These are phyloP conservation scores for Oegoconia quadripuncta DNA, from an alignment of 2,888 invertebrate genomes.

Conservation along the genomic window DNA sequence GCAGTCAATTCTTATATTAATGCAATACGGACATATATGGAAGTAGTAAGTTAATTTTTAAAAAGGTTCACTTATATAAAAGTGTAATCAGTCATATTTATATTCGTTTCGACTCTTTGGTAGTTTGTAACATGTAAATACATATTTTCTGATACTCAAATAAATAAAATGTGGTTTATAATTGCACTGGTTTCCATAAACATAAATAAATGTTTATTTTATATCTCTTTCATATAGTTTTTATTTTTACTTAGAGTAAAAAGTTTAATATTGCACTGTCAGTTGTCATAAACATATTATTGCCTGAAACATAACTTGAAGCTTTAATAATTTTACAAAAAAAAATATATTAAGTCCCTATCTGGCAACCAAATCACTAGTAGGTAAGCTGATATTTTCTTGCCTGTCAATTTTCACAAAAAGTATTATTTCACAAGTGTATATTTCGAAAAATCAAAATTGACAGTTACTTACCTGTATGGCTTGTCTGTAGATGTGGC, in stretches of 20 bases:
- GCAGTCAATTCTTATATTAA: conserved; percentile 20
- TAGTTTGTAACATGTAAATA: conserved; percentile 9
- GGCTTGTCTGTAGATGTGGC: too few species aligned
- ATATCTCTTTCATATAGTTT: conserved; percentile 42
- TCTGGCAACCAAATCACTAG: too few species aligned
- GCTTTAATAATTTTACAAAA: conserved; percentile 31
- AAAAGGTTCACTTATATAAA: conserved; percentile 11
- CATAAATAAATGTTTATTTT: conserved; percentile 44
- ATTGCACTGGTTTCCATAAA: conserved; percentile 62
- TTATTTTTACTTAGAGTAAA: conserved; percentile 73
- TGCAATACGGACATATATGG: conserved; percentile 3
- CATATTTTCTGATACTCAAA: conserved; percentile 19
- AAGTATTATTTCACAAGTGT: too few species aligned
- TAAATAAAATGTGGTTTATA: conserved; percentile 41
- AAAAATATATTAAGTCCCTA: too few species aligned
- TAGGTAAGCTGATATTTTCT: too few species aligned
- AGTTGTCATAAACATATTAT: conserved; percentile 44
- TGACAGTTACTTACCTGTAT: too few species aligned
- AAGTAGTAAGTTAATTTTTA: conserved; percentile 8
- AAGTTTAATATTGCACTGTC: conserved; percentile 72
- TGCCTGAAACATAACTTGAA: conserved; percentile 39
- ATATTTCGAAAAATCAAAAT: too few species aligned
- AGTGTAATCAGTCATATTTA: conserved; percentile 34
- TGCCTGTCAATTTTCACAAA: too few species aligned
- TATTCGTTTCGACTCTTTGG: conserved; percentile 16